Conservation (phyloP, 2,888 invertebrate genomes). For the Amiota minor region DNA sequence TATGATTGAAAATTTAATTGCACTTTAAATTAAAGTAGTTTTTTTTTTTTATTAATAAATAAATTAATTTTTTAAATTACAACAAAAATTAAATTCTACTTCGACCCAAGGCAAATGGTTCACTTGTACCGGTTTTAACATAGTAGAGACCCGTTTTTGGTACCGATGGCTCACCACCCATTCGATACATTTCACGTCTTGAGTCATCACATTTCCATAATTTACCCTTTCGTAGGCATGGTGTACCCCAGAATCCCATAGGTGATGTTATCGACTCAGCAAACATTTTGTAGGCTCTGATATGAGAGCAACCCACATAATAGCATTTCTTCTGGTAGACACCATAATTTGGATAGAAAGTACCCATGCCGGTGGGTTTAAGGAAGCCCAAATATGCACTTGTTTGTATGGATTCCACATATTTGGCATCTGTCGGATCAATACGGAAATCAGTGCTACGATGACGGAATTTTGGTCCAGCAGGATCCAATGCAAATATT, state of each 20-base stretch:
- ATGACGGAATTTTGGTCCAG: constrained; percentile 65
- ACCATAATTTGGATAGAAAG: constrained; percentile 73
- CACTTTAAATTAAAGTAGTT: constrained; percentile 1
- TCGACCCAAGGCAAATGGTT: constrained; percentile 64
- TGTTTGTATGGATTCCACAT: constrained; percentile 73
- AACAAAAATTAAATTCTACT: not conserved
- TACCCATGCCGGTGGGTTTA: constrained; percentile 67
- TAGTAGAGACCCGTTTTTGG: constrained; percentile 62
- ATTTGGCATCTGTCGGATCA: constrained; percentile 67
- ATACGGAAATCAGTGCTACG: constrained; percentile 63
- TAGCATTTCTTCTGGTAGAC: constrained; percentile 62
- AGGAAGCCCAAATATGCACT: constrained; percentile 68
- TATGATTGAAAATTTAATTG: constrained; percentile 1
- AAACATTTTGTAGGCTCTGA: constrained; percentile 68
- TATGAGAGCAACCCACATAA: constrained; percentile 68
- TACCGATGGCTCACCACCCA: constrained; percentile 69
- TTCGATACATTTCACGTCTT: constrained; percentile 48
- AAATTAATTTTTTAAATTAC: constrained; percentile 25
- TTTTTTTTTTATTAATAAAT: constrained; percentile 15
- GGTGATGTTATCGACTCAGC: constrained; percentile 66
- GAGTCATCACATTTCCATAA: constrained; percentile 61
- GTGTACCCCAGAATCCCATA: constrained; percentile 66
- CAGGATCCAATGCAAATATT: constrained; percentile 72
- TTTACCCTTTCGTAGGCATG: constrained; percentile 50
- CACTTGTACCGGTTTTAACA: constrained; percentile 58